These are phyloP conservation scores for Pseudachorutes palmiensis DNA, from an alignment of 1,140 invertebrate species.

Conservation along the genomic window DNA sequence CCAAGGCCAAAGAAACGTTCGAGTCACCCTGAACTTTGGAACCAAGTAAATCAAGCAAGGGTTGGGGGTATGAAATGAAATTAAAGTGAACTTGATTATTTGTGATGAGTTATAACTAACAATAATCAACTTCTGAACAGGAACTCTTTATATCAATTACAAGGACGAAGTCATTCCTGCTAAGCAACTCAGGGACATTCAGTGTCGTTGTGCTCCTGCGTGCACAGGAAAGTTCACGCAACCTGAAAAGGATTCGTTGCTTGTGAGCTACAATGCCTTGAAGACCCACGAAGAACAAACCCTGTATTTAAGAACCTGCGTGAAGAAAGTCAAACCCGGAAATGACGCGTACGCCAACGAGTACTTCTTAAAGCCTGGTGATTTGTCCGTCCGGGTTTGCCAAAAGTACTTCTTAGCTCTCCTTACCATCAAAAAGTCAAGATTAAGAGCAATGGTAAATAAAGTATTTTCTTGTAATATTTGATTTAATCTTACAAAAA, in stretches of 20 bases:
- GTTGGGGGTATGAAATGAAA: no score
- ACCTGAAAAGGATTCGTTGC: not conserved
- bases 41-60: no score
- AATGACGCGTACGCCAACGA: not conserved
- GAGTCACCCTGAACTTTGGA: no score
- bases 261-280: not conserved
- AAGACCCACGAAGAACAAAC: slow-evolving; percentile 1
- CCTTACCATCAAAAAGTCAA: slow-evolving; percentile 1
- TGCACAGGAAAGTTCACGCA: not conserved
- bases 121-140: no score
- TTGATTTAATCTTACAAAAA: no score
- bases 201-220: not conserved
- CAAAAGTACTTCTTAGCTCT: slow-evolving; percentile 3
- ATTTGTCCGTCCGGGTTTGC: not conserved
- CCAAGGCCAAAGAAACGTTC: no score
- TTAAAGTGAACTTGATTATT: no score
- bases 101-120: no score
- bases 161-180: not conserved
- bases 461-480: not conserved
- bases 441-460: slow-evolving; percentile 1
- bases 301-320: slow-evolving; percentile 1
- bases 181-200: not conserved
- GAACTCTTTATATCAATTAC: no score
- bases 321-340: not conserved
- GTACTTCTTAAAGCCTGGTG: not conserved